Base-by-base conservation (phyloP, 35 echinoderm and acorn worm genomes). In the Heliocidaris tuberculata region DNA sequence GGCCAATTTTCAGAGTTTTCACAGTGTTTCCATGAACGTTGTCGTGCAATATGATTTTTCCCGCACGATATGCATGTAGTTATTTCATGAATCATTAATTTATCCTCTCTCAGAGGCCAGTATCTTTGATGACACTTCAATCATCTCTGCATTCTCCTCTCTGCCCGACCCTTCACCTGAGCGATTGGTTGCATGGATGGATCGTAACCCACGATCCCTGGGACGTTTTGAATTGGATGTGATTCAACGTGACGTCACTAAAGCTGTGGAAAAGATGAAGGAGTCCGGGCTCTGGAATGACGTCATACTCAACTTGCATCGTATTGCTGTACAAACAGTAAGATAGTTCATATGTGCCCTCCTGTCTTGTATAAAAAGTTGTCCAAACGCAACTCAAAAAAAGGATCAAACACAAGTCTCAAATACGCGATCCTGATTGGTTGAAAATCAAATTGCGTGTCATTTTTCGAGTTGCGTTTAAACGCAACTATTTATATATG, bases 241-340 rank as follows among this genome's bases (percentile, higher is more conserved):
- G 65, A 78, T 78, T 78, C 65, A 78, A 78, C 65, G 65, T 78
- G 65, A 78, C 65, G 65, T 78, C 65, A 78, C 65, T 27, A 78
- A 78, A 6, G 65, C 65, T 27, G 65, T 78, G 65, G 65, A 78
- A 78, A 78, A 24, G 27, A 27, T 78, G 65, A 78, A 78, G 21
- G 65, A 78, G 27, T 78, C 65, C 4, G 65, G 65, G 21, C 65
- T 78, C 7, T 78, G 65, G 65, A 78, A 78, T 78, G 65, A 78
- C 21, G 65, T 78, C 65, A 78, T n/a, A 78, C 65, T 78, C 65
- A 78, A 78, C 65, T 27, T 78, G 65, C 19, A 78, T n/a, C 65
- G 17, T 27, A 78, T 78, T 78, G 65, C 65, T 4, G 65, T 78
- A 19, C 65, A 78, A 78, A n/a, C 65, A 78, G 65, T 78, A 21